Percentiles rank a stretch among this genome's conserved stretches.
Conservation (phyloP, 1,140 invertebrate genomes). For the Cardiocondyla obscurior region DNA sequence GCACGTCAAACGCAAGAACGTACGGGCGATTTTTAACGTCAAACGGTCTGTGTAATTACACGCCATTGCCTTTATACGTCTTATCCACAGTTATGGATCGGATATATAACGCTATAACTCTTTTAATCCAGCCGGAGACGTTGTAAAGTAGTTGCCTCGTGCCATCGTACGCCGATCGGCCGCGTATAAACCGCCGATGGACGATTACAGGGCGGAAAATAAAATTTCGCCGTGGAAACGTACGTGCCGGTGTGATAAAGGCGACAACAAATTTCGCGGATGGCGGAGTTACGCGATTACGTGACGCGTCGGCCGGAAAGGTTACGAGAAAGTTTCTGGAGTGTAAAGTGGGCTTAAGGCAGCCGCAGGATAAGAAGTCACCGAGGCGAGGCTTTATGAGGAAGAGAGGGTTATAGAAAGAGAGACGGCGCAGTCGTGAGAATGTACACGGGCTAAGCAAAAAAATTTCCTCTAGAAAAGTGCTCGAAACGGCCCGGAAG, state of each 20-base stretch:
- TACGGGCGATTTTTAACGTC: constrained; percentile 6
- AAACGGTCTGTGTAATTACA: constrained; percentile 40
- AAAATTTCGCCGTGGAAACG: constrained; percentile 46
- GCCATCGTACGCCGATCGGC: constrained; percentile 37
- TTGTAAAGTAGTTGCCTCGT: constrained; percentile 31
- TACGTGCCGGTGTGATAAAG: constrained; percentile 53
- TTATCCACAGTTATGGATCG: constrained; percentile 36
- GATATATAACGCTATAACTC: constrained; percentile 45
- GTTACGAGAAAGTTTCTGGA: constrained; percentile 55
- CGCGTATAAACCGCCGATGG: constrained; percentile 50
- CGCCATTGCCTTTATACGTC: constrained; percentile 30
- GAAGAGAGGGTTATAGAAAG: constrained; percentile 24
- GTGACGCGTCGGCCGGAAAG: constrained; percentile 49
- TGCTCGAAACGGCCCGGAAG: constrained; percentile 43
- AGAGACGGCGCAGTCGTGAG: constrained; percentile 30
- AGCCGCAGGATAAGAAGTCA: constrained; percentile 50
- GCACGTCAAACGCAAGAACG: background rate
- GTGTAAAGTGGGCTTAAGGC: constrained; percentile 59
- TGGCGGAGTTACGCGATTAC: constrained; percentile 57
- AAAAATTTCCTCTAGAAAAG: constrained; percentile 44
- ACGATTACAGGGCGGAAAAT: constrained; percentile 55
- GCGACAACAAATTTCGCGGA: constrained; percentile 57
- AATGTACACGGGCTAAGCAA: constrained; percentile 46
- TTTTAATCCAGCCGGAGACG: constrained; percentile 10
- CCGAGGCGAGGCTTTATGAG: constrained; percentile 47